These are phyloP conservation scores for Brachionus manjavacas DNA, from an alignment of 1,140 invertebrate species.

Conservation along the genomic window DNA sequence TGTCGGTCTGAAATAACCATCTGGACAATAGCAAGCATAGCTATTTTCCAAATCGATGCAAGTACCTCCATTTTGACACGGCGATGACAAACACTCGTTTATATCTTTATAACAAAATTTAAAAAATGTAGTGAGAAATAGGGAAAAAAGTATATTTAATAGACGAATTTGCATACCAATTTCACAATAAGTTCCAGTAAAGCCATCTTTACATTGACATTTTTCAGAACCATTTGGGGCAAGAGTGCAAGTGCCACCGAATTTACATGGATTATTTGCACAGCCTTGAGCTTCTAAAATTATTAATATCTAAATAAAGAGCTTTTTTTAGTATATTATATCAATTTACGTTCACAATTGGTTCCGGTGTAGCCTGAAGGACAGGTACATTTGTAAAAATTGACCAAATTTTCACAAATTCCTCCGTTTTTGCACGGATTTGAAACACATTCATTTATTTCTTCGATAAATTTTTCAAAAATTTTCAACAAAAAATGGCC, in stretches of 20 bases:
- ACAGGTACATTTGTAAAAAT: slow-evolving; percentile 42
- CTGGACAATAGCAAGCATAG: slow-evolving; percentile 61
- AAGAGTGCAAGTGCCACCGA: slow-evolving; percentile 33
- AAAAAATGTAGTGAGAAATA: background rate
- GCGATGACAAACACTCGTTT: slow-evolving; percentile 38
- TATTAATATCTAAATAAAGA: background rate
- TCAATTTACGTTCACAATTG: slow-evolving; percentile 32
- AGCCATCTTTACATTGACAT: slow-evolving; percentile 41
- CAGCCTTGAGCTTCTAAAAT: background rate
- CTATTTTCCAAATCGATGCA: slow-evolving; percentile 39
- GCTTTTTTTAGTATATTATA: background rate
- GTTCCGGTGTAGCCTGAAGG: slow-evolving; percentile 8
- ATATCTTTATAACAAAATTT: slow-evolving; percentile 11
- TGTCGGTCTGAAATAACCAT: slow-evolving; percentile 61
- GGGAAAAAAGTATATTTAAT: too few relatives aligned
- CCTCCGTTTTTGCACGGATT: slow-evolving; percentile 59
- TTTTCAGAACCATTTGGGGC: background rate
- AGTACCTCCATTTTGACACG: slow-evolving; percentile 42
- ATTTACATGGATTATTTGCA: slow-evolving; percentile 32
- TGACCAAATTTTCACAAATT: slow-evolving; percentile 45
- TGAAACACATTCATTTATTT: slow-evolving; percentile 60
- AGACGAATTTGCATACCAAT: background rate
- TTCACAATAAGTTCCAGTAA: slow-evolving; percentile 42
- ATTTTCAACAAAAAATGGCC: background rate
- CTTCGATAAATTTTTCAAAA: background rate